Evolutionary conservation across 2,888 invertebrate species (phyloP).

Genomic region (Drosophila antonietae): DNA sequence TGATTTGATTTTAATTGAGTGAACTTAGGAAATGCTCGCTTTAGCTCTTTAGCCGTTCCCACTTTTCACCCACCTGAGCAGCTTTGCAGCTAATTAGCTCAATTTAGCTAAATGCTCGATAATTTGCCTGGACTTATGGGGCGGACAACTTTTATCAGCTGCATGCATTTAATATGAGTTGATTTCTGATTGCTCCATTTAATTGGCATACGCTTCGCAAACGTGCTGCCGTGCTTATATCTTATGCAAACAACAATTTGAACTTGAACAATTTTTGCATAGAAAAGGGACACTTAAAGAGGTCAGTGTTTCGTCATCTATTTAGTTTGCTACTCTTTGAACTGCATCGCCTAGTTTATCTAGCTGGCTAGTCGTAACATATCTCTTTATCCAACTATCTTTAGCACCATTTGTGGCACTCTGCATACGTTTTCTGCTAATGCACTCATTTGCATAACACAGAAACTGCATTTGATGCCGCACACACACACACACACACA

Average conservation of each 20-base stretch:
- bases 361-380: neutral
- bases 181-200: constrained; percentile 10
- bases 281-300: neutral
- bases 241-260: constrained; percentile 66
- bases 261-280: constrained; percentile 44
- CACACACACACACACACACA: constrained; percentile 2
- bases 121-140: constrained; percentile 38
- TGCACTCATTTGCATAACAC: constrained; percentile 74
- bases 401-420: constrained; percentile 38
- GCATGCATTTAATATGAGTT: constrained; percentile 5
- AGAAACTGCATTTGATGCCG: constrained; percentile 62
- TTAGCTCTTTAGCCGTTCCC: constrained; percentile 5
- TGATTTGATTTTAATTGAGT: constrained; percentile 47
- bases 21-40: constrained; percentile 15
- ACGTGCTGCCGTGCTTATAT: neutral
- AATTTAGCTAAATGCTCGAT: constrained; percentile 39
- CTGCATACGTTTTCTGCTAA: constrained; percentile 44
- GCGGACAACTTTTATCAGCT: constrained; percentile 36
- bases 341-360: neutral
- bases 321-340: neutral
- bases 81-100: constrained; percentile 32
- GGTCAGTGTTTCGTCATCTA: constrained; percentile 22
- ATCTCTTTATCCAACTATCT: constrained; percentile 30
- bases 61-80: constrained; percentile 29
- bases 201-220: constrained; percentile 26